Base-by-base conservation (phyloP, 2,113 vertebrate species). In the Chionodraco myersi region DNA sequence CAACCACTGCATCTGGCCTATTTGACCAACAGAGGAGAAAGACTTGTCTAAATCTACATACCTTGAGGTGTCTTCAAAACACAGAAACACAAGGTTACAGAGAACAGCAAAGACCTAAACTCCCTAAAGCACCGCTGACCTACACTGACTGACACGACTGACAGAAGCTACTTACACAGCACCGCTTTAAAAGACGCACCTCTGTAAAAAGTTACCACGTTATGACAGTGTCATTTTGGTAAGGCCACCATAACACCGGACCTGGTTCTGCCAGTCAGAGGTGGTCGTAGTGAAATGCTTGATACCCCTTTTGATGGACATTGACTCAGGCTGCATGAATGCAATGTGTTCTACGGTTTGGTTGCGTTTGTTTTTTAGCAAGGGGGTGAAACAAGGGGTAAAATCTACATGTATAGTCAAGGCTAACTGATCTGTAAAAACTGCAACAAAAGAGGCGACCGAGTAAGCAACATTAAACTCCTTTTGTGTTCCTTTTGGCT, bases 141-240 rank as follows among this genome's bases (percentile, higher is more conserved):
- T 49, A 83, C 64, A 84, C 74, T 44, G 69, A 90, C 78, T 16
- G 77, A 85, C 74, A 83, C 58, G 47, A 89, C 85, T 79, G 84
- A 90, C 82, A 79, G 75, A 82, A 88, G 73, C 86, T 91, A 92
- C 91, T 66, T 61, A 81, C 78, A 86, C 80, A 65, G 85, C 88
- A 87, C 88, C 74, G 88, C 80, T 76, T 68, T 61, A 62, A 78
- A 78, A 77, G 54, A 70, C 26, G 12, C 69, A 75, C 52, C 57
- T 68, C 36, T 62, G 72, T 68, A 58, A 81, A 72, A 64, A 54
- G 83, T 84, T 80, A 90, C 82, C 80, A 79, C 71, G 10, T 26
- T 21, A 85, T 56, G 90, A 72, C 80, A 79, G 84, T 18, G 72
- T 86, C 81, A 79, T 74, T 59, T 76, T 47, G 26, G 81, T 84